A percentile compares a stretch with the other conserved stretches of the same genome.
These are phyloP conservation scores for Mesodorylaimus sp. DNA, from an alignment of 2,888 invertebrate genomes.

Conservation along the genomic window DNA sequence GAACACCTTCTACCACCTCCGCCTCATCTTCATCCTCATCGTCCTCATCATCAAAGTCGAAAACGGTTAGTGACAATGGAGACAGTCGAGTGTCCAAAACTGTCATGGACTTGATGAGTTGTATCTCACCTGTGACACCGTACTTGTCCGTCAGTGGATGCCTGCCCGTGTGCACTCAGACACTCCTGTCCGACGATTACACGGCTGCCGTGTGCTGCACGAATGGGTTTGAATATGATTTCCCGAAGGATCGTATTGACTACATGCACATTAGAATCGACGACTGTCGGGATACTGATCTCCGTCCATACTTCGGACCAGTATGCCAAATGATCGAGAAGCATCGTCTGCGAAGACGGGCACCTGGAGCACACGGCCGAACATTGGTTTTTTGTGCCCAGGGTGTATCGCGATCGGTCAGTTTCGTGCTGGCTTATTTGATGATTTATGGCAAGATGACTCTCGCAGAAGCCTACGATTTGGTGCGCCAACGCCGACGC, in stretches of 20 bases:
- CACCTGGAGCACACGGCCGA: neutral
- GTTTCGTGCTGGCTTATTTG: conserved; percentile 5
- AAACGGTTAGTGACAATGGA: too few species aligned
- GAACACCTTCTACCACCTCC: too few species aligned
- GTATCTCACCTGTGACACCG: too few species aligned
- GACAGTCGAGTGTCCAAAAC: too few species aligned
- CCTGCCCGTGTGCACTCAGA: neutral
- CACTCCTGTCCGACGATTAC: too few species aligned
- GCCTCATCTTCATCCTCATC: too few species aligned
- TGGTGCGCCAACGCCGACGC: neutral
- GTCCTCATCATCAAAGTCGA: too few species aligned
- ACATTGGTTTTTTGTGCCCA: neutral
- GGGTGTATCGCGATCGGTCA: too few species aligned
- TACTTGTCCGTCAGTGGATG: neutral
- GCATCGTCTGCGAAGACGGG: neutral
- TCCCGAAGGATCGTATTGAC: neutral
- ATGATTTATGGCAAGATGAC: neutral
- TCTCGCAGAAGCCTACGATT: neutral
- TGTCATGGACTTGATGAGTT: too few species aligned
- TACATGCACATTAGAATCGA: neutral
- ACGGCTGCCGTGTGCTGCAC: neutral
- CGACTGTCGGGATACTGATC: neutral
- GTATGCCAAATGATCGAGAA: neutral
- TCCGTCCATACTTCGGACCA: neutral
- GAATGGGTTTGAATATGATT: neutral